Evolutionary conservation across 2,797 vertebrate species (phyloP), one percentile per base, ranked within the genome.

Genomic region (Hippocampus kuda): DNA sequence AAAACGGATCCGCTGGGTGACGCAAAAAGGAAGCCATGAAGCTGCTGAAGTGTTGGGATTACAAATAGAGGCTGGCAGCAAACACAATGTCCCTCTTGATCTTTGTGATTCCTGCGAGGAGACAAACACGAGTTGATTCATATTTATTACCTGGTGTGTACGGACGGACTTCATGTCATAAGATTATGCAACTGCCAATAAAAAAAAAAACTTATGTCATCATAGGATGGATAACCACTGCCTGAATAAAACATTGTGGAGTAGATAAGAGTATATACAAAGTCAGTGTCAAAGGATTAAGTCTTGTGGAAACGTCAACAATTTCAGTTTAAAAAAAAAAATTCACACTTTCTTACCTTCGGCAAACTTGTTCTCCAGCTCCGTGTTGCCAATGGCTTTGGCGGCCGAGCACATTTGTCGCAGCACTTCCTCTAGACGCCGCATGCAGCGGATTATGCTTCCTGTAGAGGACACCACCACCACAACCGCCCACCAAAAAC

Each of bases 71-170:
- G 84, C 97, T 99, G 81, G 97, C 97, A 75, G 97, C 97, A 85
- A 99, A 99, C 18, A 99, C 95, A 13, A 99, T 99, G 83, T 99
- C 97, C 73, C 97, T 94, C 88, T 98, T 99, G 88, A 99, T 99
- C 89, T 98, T 99, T 5, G 94, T 97, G 83, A 99, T 98, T 49
- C 94, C 97, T 99, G 77, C 59, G 77, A 26, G 49, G 34, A 56
- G 22, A 53, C 11, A 67, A 38, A 54, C 22, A 54, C 20, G 30
- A 34, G 24, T 1, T 20, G 12, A 65, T 63, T 44, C 42, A 63
- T 16, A 24, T 65, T 46, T 24, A 44, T 64, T 15, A 64, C 12
- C 42, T 5, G 22, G 5, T 9, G 10, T 64, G 42, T n/a, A 24
- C 6, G 4, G 11, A n/a, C 38, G 3, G 34, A 34, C 34, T 42